Evolutionary conservation across 2,113 vertebrate genomes (phyloP).

Genomic region (Amphilophus citrinellus): DNA sequence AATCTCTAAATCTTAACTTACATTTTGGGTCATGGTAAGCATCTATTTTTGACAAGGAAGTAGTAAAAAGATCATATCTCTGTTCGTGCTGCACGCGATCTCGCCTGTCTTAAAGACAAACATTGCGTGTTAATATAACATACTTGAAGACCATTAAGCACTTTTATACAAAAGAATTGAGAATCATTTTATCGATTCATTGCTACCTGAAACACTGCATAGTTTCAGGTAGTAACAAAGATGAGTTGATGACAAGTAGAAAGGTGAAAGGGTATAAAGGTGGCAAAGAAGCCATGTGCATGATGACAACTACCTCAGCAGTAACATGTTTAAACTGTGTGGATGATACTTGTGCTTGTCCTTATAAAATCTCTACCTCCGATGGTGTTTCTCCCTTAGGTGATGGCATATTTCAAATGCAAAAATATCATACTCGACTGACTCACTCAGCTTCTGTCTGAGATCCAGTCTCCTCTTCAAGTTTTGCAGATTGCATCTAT

Average conservation of each 20-base stretch:
- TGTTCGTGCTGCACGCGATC: neutral
- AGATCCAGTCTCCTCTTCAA: neutral
- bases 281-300: neutral
- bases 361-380: neutral
- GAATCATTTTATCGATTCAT: neutral
- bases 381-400: neutral
- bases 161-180: neutral
- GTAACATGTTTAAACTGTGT: neutral
- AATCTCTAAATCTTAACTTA: neutral
- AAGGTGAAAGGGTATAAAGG: neutral
- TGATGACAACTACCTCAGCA: neutral
- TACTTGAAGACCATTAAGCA: neutral
- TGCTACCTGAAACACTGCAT: neutral
- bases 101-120: neutral
- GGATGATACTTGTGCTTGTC: neutral
- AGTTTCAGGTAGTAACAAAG: neutral
- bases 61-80: fast-evolving
- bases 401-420: neutral
- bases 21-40: neutral
- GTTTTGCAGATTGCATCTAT: neutral
- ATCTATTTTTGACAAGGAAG: no score
- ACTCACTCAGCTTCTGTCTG: neutral
- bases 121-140: neutral
- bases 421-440: neutral
- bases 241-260: neutral